Conservation (phyloP, 2,888 invertebrate genomes). For the Keiferia lycopersicella region DNA sequence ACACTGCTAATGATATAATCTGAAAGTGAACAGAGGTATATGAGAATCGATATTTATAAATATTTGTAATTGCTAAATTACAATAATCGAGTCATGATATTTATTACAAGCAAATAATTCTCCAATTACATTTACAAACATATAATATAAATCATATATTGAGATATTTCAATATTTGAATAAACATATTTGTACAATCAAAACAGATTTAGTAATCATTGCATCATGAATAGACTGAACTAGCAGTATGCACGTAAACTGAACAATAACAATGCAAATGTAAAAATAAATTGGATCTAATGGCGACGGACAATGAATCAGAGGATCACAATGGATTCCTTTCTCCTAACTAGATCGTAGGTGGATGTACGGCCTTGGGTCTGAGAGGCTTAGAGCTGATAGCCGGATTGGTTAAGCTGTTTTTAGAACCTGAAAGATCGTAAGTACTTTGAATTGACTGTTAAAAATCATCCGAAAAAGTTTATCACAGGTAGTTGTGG, state of each 20-base stretch:
- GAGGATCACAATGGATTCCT: slow-evolving; percentile 64
- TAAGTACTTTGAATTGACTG: neutral
- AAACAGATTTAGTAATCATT: neutral
- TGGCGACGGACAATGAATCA: slow-evolving; percentile 23
- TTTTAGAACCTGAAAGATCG: neutral
- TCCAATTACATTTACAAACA: neutral
- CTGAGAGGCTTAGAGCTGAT: slow-evolving; percentile 25
- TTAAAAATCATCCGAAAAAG: too few relatives aligned
- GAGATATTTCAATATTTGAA: neutral
- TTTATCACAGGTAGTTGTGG: too few relatives aligned
- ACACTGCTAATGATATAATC: neutral
- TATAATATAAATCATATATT: neutral
- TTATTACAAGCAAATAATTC: too few relatives aligned
- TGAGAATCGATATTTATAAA: neutral
- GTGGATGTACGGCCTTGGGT: slow-evolving; percentile 63
- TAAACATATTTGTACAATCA: neutral
- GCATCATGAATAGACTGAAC: neutral
- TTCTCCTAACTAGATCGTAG: slow-evolving; percentile 72
- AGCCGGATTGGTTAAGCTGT: slow-evolving; percentile 40
- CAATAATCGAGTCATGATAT: neutral
- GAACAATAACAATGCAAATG: slow-evolving; percentile 10
- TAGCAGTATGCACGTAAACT: slow-evolving; percentile 16
- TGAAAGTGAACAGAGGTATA: neutral
- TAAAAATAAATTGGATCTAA: slow-evolving; percentile 26
- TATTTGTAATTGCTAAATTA: neutral